Base-by-base conservation (phyloP, 2,113 vertebrate species). In the Grallaria varia region DNA sequence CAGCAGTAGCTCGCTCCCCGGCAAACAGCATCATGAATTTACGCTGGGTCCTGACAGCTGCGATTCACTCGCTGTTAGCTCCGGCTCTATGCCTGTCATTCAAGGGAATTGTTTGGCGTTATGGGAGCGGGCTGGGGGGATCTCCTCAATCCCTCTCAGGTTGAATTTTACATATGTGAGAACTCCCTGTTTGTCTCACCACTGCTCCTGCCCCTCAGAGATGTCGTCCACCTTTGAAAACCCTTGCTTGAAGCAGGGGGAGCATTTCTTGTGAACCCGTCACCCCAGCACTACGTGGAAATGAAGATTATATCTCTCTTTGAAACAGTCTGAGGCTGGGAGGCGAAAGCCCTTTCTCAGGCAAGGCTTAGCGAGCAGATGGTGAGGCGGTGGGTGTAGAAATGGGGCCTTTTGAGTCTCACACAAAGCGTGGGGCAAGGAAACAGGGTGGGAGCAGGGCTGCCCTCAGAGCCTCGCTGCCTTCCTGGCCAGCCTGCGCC, bases 361-460 rank as follows among this genome's bases (percentile, higher is more conserved):
- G 89, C 83, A 31, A 49, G 58, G 93, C 62, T 95, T 85, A 95
- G 79, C 1, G 27, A 96, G 96, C 94, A 96, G 96, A 95, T 95
- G 90, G 94, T 72, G 91, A 82, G 85, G 90, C 31, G 6, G 67
- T 42, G 71, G 66, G 83, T 52, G 59, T 44, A 80, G 72, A 66
- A 94, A 69, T 12, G 79, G 89, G 87, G 63, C 68, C 68, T 92
- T 87, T 63, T 78, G 74, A 96, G 74, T 14, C n/a, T 60, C 68
- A 84, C 31, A 75, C 60, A 90, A 91, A 89, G 78, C 9, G 0
- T 59, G 77, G 69, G 73, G 50, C 5, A 35, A 45, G 77, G 71
- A 44, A 89, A 31, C 0, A 1, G 69, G 15, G 21, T 0, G 10
- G 66, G 86, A 84, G 42, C 55, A 4, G 3, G 72, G 69, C 84